These are phyloP conservation scores for Theristicus caerulescens DNA, from an alignment of 2,113 vertebrate species.

Conservation along the genomic window DNA sequence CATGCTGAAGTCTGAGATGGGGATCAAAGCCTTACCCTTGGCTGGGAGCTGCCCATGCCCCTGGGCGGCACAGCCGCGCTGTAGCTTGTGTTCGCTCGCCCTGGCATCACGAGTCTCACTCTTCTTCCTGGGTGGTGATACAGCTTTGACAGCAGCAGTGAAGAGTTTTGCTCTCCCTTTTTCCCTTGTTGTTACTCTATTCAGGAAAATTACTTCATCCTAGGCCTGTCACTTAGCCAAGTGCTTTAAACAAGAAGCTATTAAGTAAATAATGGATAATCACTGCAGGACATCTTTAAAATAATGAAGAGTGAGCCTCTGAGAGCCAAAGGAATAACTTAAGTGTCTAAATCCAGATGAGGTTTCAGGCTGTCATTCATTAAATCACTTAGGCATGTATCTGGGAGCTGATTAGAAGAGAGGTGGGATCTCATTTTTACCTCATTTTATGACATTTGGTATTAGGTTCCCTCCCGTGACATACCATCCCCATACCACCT, in stretches of 20 bases:
- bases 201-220: not conserved
- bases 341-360: not conserved
- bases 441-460: not conserved
- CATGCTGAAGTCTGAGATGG: not conserved
- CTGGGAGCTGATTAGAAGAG: not conserved
- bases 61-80: not conserved
- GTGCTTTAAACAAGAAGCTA: not conserved
- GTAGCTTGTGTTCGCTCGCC: too few relatives aligned
- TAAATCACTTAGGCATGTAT: not conserved
- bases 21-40: not conserved
- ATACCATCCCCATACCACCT: not conserved
- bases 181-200: not conserved
- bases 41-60: not conserved
- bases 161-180: not conserved
- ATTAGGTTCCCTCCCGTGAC: not conserved
- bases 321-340: not conserved
- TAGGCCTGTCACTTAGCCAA: not conserved
- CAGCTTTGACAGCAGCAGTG: not conserved
- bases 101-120: too few relatives aligned
- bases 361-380: not conserved
- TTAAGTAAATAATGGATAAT: slow-evolving; percentile 15
- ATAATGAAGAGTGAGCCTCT: not conserved
- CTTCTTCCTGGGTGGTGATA: not conserved
- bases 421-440: not conserved
- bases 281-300: not conserved